phyloP scores from a whole-genome alignment of 92 coral and sea anemone species.

The Parazoanthus darwini region DNA sequence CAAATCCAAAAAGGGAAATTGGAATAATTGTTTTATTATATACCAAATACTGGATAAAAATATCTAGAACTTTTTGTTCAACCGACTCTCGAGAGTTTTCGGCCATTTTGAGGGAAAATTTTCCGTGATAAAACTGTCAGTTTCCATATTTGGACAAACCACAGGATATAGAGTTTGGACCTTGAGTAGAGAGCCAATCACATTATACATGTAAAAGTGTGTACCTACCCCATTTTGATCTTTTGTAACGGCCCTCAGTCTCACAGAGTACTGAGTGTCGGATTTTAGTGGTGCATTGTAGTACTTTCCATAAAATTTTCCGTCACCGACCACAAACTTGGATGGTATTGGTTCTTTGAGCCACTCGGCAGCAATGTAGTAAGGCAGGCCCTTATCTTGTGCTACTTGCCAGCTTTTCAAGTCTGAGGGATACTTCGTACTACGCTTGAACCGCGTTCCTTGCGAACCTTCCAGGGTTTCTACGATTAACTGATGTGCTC shows the following conservation, averaged over 20 bases:
- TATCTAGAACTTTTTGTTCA: too few species aligned
- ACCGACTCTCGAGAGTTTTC: too few species aligned
- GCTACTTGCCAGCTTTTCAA: conserved; percentile 41
- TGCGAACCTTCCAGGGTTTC: conserved; percentile 3
- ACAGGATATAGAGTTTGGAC: too few species aligned
- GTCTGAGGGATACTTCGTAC: neutral
- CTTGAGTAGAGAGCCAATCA: too few species aligned
- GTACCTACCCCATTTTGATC: conserved; percentile 63
- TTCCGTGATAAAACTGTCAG: too few species aligned
- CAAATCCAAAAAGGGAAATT: too few species aligned
- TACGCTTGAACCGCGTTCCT: conserved; percentile 2
- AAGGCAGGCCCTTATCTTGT: conserved; percentile 40
- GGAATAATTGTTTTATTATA: too few species aligned
- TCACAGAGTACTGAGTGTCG: conserved; percentile 64
- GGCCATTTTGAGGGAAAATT: too few species aligned
- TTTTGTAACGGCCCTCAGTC: conserved; percentile 74
- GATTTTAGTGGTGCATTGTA: conserved; percentile 73
- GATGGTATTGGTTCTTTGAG: conserved; percentile 7
- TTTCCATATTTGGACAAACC: too few species aligned
- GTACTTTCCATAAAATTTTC: conserved; percentile 56
- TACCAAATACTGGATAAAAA: too few species aligned
- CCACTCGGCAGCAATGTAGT: conserved; percentile 83
- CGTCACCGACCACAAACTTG: conserved; percentile 83
- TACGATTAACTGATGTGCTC: conserved; percentile 81
- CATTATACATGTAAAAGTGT: too few species aligned